Evolutionary conservation across 2,797 vertebrate genomes (phyloP).

Genomic region (Myotis planiceps): DNA sequence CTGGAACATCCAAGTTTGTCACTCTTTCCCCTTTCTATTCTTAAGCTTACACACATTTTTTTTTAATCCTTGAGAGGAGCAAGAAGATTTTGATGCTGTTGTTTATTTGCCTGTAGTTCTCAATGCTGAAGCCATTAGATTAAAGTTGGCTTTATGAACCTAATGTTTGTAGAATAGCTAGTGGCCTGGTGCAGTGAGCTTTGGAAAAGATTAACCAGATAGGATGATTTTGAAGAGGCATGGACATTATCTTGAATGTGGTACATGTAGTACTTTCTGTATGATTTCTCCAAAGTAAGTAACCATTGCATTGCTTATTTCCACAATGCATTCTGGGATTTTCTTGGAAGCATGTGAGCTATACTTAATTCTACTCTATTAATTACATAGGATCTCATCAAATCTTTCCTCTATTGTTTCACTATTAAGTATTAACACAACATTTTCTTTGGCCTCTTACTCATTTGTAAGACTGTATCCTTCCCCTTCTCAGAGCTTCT

Average conservation of each 20-base stretch:
- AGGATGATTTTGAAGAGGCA: constrained; percentile 44
- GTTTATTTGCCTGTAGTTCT: background rate
- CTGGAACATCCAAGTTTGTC: constrained; percentile 15
- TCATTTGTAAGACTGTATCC: background rate
- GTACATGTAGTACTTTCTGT: constrained; percentile 40
- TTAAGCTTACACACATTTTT: background rate
- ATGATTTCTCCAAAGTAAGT: constrained; percentile 56
- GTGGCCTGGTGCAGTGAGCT: background rate
- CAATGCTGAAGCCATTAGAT: background rate
- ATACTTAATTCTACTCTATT: constrained; percentile 61
- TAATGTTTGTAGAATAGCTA: background rate
- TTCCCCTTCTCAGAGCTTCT: background rate
- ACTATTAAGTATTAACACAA: constrained; percentile 19
- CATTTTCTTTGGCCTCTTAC: background rate
- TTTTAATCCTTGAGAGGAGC: background rate
- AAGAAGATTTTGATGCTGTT: background rate
- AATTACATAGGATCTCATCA: constrained; percentile 37
- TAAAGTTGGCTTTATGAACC: background rate
- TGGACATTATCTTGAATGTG: constrained; percentile 32
- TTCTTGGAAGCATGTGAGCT: background rate
- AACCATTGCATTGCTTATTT: constrained; percentile 46
- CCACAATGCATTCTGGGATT: constrained; percentile 38
- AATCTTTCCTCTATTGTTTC: constrained; percentile 39
- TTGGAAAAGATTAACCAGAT: constrained; percentile 47
- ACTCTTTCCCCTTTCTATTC: background rate